Base-by-base conservation (phyloP, 2,888 invertebrate species). In the Andrena dorsata region DNA sequence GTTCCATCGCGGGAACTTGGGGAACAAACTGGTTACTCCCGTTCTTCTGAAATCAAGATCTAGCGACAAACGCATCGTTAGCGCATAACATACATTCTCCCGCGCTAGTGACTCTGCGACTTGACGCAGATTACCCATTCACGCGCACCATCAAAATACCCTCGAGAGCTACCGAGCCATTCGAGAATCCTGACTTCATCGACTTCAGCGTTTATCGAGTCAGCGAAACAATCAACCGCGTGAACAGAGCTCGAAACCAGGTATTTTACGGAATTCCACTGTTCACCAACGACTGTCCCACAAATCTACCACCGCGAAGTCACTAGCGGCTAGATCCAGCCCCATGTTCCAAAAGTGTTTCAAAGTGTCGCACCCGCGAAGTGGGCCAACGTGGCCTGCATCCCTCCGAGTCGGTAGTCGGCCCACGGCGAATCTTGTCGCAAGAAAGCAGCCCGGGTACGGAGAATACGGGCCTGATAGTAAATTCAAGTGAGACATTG, bases 401-500 rank as follows among this genome's bases (percentile, higher is more conserved):
- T 30, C 35, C 30, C 35, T 2, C 35, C n/a, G 8, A 30, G 2
- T 13, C 10, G 23, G 3, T n/a, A 41, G 16, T 26, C 20, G 30
- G 32, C 6, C 20, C 30, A 47, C 47, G 68, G 35, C 76, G 80
- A 86, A 76, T 73, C 73, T 84, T 61, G 78, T 47, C 76, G 85
- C 86, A 90, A 90, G 91, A 91, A 91, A 88, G 81, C 51, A 72
- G 71, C 77, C 84, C 84, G 82, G 83, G 79, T 89, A 89, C 86
- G 87, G 60, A 76, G 86, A 89, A 88, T 82, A 86, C 86, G 68
- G 82, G 82, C 77, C 83, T 86, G 88, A 90, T 90, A 88, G 90
- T 90, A 89, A 90, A 91, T 91, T 90, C 88, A 89, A 90, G 90
- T 89, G 86, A 91, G 87, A 91, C 88, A 86, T 90, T 88, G 90